phyloP scores from a whole-genome alignment of 1,140 invertebrate species.

The Hycleus phaleratus region DNA sequence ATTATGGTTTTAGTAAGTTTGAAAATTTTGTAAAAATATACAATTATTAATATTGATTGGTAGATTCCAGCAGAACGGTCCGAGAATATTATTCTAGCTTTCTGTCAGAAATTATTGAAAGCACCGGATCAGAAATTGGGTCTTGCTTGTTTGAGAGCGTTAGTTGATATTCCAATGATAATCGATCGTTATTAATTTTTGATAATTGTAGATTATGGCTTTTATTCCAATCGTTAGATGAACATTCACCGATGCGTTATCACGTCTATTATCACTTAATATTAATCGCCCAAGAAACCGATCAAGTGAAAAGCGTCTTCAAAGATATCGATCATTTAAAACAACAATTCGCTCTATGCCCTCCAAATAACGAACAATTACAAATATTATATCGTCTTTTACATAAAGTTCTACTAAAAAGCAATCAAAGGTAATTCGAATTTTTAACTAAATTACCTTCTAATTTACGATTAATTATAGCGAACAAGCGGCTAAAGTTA shows the following conservation, averaged over 20 bases:
- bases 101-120: slow-evolving; percentile 91
- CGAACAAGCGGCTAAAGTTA: slow-evolving; percentile 88
- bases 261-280: slow-evolving; percentile 88
- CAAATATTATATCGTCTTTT: slow-evolving; percentile 84
- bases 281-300: slow-evolving; percentile 78
- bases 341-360: slow-evolving; percentile 73
- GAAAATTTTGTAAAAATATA: slow-evolving; percentile 1
- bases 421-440: slow-evolving; percentile 54
- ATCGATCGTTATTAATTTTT: slow-evolving; percentile 13
- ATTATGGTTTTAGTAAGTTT: slow-evolving; percentile 77
- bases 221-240: slow-evolving; percentile 84
- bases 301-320: slow-evolving; percentile 75
- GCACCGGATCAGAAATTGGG: slow-evolving; percentile 76
- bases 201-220: slow-evolving; percentile 61
- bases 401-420: slow-evolving; percentile 76
- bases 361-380: slow-evolving; percentile 83
- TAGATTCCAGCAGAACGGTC: slow-evolving; percentile 77
- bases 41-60: not conserved
- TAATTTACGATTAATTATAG: slow-evolving; percentile 42
- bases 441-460: not conserved
- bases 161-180: slow-evolving; percentile 44
- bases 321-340: slow-evolving; percentile 73
- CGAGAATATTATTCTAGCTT: slow-evolving; percentile 84
- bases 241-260: slow-evolving; percentile 76
- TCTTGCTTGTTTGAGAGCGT: slow-evolving; percentile 77